Percentiles rank a stretch among this genome's conserved stretches.
These are phyloP conservation scores for Mesembrinibis cayennensis DNA, from an alignment of 2,113 vertebrate species.

Conservation along the genomic window DNA sequence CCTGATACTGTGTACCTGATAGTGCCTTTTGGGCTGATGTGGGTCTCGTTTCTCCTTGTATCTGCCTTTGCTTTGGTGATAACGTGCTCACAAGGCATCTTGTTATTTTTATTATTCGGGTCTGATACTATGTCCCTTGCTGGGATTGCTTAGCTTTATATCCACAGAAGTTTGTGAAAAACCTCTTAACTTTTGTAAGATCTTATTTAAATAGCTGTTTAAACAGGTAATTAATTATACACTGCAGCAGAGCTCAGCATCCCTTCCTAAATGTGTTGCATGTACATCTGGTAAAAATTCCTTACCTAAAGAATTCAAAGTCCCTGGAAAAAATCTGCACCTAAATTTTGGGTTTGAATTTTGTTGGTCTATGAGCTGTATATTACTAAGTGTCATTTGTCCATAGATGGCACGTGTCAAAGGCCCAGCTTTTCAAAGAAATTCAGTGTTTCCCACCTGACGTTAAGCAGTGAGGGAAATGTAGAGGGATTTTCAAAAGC, in stretches of 20 bases:
- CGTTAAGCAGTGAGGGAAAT: not conserved
- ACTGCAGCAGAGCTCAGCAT: not conserved
- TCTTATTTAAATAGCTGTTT: not conserved
- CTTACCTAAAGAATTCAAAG: not conserved
- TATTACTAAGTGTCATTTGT: not conserved
- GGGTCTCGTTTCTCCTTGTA: not conserved
- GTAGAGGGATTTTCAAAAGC: not conserved
- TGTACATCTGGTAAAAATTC: not conserved
- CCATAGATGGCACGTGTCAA: not conserved
- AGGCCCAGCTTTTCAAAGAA: not conserved
- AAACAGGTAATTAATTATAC: not conserved
- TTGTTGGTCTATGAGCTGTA: not conserved
- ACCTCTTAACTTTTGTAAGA: not conserved
- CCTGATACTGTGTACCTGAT: accelerated
- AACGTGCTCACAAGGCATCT: not conserved
- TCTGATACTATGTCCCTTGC: not conserved
- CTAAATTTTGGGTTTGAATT: accelerated
- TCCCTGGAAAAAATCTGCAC: not conserved
- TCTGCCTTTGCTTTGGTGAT: not conserved
- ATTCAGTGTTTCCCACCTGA: not conserved
- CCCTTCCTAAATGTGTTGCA: not conserved
- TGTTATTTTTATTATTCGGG: not conserved
- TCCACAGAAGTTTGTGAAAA: not conserved
- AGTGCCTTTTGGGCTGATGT: accelerated
- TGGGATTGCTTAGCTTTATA: not conserved